Evolutionary conservation across 2,888 invertebrate genomes (phyloP).

Genomic region (Diaphora mendica): DNA sequence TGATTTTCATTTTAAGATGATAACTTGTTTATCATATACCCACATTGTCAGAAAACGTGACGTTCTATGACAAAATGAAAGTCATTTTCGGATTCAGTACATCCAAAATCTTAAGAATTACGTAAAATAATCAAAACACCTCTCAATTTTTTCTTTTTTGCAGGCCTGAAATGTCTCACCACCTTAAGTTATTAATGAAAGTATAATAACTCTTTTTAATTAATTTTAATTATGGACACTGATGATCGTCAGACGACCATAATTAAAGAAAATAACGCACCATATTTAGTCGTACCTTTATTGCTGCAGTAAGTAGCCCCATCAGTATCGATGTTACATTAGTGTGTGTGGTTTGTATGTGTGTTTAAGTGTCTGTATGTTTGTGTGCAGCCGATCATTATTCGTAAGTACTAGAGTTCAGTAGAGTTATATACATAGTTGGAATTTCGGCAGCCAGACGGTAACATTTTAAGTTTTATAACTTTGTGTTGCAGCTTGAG

Average conservation of each 20-base stretch:
- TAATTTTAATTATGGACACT: not conserved
- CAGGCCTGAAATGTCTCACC: too few species aligned
- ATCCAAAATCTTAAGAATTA: too few species aligned
- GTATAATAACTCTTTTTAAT: not conserved
- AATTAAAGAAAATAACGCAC: slow-evolving; percentile 35
- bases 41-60: too few species aligned
- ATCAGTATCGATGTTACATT: slow-evolving; percentile 23
- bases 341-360: slow-evolving; percentile 35
- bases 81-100: too few species aligned
- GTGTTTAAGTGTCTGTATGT: slow-evolving; percentile 43
- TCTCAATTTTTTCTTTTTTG: too few species aligned
- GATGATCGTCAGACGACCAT: not conserved
- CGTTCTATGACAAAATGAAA: too few species aligned
- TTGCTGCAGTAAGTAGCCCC: slow-evolving; percentile 37
- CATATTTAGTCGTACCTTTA: slow-evolving; percentile 36
- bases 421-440: slow-evolving; percentile 50
- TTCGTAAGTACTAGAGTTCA: slow-evolving; percentile 81
- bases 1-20: too few species aligned
- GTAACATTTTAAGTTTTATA: slow-evolving; percentile 39
- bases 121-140: too few species aligned
- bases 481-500: slow-evolving; percentile 24
- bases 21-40: too few species aligned
- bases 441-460: slow-evolving; percentile 39
- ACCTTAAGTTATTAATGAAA: too few species aligned
- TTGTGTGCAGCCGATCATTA: slow-evolving; percentile 72